These are phyloP conservation scores for Pinctada fucata DNA, from an alignment of 2,888 invertebrate genomes.

Conservation along the genomic window DNA sequence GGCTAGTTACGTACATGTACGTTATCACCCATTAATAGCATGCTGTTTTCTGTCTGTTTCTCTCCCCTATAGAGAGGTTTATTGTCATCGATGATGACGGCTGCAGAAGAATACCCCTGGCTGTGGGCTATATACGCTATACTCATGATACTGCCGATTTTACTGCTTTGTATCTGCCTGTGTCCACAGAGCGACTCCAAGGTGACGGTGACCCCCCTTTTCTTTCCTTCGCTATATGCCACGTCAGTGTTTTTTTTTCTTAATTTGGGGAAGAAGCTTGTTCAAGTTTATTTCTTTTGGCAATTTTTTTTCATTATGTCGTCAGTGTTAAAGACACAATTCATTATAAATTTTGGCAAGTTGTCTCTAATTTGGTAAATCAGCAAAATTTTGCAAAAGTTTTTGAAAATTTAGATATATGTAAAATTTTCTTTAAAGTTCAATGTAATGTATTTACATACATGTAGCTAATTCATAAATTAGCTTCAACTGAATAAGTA, in stretches of 20 bases:
- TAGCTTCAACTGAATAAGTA: no score
- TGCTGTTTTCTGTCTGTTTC: slow-evolving; percentile 17
- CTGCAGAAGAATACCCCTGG: slow-evolving; percentile 92
- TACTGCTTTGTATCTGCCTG: slow-evolving; percentile 88
- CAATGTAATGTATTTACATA: no score
- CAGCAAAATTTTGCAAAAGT: no score
- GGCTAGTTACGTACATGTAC: not conserved
- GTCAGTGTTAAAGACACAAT: no score
- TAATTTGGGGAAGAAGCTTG: not conserved
- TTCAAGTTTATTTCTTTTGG: not conserved
- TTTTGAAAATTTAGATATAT: no score
- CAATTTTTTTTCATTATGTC: not conserved
- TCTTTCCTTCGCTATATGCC: no score
- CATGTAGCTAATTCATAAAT: no score
- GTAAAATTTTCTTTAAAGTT: no score
- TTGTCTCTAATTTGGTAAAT: no score
- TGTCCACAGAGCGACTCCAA: slow-evolving; percentile 79
- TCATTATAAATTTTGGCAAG: no score
- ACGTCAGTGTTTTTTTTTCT: not conserved
- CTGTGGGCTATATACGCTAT: slow-evolving; percentile 92
- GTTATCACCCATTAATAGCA: not conserved
- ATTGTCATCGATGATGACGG: slow-evolving; percentile 85
- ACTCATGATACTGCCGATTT: slow-evolving; percentile 87
- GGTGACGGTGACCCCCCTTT: no score
- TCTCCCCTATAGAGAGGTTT: slow-evolving; percentile 72